Evolutionary conservation across 2,113 vertebrate genomes (phyloP).

Genomic region (Panthera tigris): DNA sequence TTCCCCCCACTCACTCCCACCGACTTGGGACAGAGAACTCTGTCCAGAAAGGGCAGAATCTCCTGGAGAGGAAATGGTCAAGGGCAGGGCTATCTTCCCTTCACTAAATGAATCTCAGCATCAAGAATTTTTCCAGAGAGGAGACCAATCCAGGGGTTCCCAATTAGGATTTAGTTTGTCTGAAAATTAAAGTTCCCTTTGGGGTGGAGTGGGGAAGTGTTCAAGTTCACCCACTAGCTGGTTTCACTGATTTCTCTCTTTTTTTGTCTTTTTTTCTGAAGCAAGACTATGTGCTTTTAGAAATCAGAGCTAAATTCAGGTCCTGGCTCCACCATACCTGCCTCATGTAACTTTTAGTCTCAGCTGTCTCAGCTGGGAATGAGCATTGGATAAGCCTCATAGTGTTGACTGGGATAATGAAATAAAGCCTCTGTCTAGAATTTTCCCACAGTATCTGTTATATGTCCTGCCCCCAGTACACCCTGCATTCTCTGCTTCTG

Average conservation of each 20-base stretch:
- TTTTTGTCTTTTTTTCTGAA: not conserved
- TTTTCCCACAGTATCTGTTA: fast-evolving
- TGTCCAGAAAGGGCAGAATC: not conserved
- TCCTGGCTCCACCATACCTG: not conserved
- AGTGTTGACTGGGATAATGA: too few species aligned
- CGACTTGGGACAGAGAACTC: too few species aligned
- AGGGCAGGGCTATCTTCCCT: not conserved
- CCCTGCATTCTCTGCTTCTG: too few species aligned
- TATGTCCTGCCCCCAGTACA: not conserved
- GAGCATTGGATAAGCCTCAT: not conserved
- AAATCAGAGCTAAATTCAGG: not conserved
- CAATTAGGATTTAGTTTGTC: not conserved
- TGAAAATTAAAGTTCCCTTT: not conserved
- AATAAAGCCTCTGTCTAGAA: not conserved
- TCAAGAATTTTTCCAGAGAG: not conserved
- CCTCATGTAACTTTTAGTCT: not conserved
- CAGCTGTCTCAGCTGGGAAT: not conserved
- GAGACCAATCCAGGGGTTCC: not conserved
- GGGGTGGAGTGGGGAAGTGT: not conserved
- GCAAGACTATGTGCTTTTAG: not conserved
- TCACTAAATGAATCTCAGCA: not conserved
- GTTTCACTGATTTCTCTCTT: not conserved
- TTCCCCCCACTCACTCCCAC: not conserved
- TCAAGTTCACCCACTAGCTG: not conserved
- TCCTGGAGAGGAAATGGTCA: not conserved